These are phyloP conservation scores for Physeter macrocephalus DNA, from an alignment of 2,113 vertebrate species.

Conservation along the genomic window DNA sequence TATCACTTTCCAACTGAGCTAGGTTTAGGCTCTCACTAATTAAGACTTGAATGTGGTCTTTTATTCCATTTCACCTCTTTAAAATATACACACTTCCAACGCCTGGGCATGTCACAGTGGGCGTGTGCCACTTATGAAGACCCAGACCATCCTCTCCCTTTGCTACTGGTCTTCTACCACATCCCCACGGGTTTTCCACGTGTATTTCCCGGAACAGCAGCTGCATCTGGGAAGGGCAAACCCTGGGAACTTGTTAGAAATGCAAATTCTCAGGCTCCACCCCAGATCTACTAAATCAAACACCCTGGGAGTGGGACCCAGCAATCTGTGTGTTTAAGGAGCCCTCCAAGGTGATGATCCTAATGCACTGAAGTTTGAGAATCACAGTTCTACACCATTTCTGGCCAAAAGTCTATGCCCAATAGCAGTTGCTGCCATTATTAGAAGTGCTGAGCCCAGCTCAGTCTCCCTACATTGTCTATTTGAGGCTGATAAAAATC, in stretches of 20 bases:
- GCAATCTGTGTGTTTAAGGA: neutral
- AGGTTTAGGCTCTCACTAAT: neutral
- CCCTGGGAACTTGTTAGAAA: neutral
- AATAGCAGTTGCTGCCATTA: conserved; percentile 60
- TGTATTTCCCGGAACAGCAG: neutral
- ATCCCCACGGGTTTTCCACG: neutral
- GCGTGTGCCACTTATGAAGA: neutral
- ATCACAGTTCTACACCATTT: neutral
- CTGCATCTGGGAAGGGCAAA: neutral
- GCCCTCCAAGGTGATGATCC: neutral
- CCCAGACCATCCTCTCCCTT: neutral
- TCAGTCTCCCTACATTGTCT: conserved; percentile 41
- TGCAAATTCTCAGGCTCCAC: neutral
- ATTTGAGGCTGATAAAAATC: conserved; percentile 53
- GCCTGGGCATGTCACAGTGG: neutral
- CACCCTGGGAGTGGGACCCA: neutral
- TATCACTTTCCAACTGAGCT: neutral
- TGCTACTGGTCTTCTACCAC: neutral
- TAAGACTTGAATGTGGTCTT: neutral
- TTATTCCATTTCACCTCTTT: neutral
- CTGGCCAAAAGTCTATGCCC: neutral
- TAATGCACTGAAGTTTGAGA: neutral
- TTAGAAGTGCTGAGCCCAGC: conserved; percentile 29
- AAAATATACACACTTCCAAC: neutral
- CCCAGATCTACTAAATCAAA: neutral